Evolutionary conservation across 2,113 vertebrate species (phyloP), one percentile per base, ranked within the genome.

Genomic region (Arenaria interpres): DNA sequence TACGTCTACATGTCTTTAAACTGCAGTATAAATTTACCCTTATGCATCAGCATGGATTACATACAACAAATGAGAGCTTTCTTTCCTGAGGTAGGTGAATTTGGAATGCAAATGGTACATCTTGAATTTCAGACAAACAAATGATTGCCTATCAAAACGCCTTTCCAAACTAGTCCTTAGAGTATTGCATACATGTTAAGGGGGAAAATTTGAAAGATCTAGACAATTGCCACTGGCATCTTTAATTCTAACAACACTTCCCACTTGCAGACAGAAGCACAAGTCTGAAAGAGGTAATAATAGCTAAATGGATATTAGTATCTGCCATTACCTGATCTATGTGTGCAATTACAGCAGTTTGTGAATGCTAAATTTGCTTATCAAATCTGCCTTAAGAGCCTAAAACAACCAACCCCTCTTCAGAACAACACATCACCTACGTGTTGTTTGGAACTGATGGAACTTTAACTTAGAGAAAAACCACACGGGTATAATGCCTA

Each of bases 271-370:
- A 89, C 23, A 85, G 93, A 72, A 91, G 87, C 57, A 91, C 41
- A 54, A 89, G 41, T 76, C 72, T 88, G 81, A 91, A 94, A 85
- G 74, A 88, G 62, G 85, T 12, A 94, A 96, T 96, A 97, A 89
- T 12, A 96, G 57, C 81, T 96, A 94, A 95, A 95, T 93, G 91
- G 85, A 73, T 96, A 96, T 95, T 97, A 89, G 85, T 48, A 79
- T 79, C 85, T 95, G 89, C 81, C 8, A 20, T 96, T 96, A 96
- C 74, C 85, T 88, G 87, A 96, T 96, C 74, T 91, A 88, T 37
- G 69, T 64, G 81, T 57, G 85, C 94, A 96, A 93, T 96, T 93
- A 95, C 66, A 91, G 87, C 87, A 69, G 82, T 88, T 78, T 88
- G 27, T 60, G 62, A 79, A 89, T 62, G 57, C 89, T 91, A 53